Evolutionary conservation across 1,140 invertebrate genomes (phyloP), one percentile per base, ranked within the genome.

Genomic region (Neodiprion virginianus): DNA sequence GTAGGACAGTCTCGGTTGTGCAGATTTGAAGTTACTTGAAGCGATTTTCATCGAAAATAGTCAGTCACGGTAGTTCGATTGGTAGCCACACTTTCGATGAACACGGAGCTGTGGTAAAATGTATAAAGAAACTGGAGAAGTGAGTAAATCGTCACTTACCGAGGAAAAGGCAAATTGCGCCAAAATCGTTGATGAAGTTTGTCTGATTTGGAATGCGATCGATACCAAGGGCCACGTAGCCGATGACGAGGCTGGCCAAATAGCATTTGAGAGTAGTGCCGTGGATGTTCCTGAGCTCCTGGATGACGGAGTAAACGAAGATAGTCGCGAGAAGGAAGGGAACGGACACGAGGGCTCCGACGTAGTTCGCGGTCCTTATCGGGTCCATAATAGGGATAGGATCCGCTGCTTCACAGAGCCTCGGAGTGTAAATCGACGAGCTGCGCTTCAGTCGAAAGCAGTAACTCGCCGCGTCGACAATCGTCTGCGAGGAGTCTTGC

Each of bases 221-320:
- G 1, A 86, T 74, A 0, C 87, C 84, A 70, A 91, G 83, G 21
- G 81, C 80, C 2, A 79, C 76, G 69, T 91, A 91, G 17, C 90
- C 88, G 17, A 90, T 49, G 2, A 89, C 82, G 68, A 91, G 78
- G 65, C 85, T 87, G 28, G 83, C 81, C 0, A 90, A 81, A 76
- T 91, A 90, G 50, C 86, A 88, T 3, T 89, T 88, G n/a, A 92
- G 81, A 1, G 89, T 89, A 48, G 86, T 85, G 1, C 91, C 90
- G 61, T 91, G 90, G 23, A 90, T 88, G 78, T 91, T 91, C n/a
- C 87, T 79, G 11, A 91, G 74, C 69, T 91, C 90, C 0, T 84
- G 89, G 21, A 91, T 81, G 71, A 90, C 80, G 10, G 86, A 78
- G 75, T 91, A 91, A 8, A 91, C 84, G 72, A 87, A 73, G 3